Evolutionary conservation across 2,797 vertebrate genomes (phyloP).

Genomic region (Sciurus carolinensis): DNA sequence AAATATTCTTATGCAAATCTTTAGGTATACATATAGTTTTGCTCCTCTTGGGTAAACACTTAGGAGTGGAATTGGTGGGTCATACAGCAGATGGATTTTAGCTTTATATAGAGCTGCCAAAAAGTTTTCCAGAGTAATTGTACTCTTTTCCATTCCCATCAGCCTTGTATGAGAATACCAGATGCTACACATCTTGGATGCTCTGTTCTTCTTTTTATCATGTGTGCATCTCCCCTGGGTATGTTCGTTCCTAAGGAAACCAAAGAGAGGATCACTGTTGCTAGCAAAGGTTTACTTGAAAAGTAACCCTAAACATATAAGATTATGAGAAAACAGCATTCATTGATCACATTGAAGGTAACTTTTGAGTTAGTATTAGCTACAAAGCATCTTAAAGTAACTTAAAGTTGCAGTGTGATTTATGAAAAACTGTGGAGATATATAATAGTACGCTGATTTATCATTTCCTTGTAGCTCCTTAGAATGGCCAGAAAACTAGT

Average conservation of each 20-base stretch:
- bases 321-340: constrained; percentile 41
- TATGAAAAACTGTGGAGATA: not conserved
- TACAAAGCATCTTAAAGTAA: constrained; percentile 62
- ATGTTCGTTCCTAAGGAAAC: constrained; percentile 54
- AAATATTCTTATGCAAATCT: constrained; percentile 43
- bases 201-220: constrained; percentile 16
- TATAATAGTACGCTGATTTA: not conserved
- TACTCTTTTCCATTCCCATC: constrained; percentile 8
- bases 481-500: constrained; percentile 33
- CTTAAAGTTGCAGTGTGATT: constrained; percentile 25
- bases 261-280: constrained; percentile 47
- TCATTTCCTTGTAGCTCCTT: constrained; percentile 42
- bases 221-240: not conserved
- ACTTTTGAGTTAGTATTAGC: constrained; percentile 55
- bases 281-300: constrained; percentile 49
- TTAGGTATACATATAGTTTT: constrained; percentile 41
- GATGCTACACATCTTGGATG: not conserved
- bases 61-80: not conserved
- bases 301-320: constrained; percentile 39
- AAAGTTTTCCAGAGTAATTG: not conserved
- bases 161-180: not conserved
- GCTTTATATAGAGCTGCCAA: constrained; percentile 27
- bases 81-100: constrained; percentile 24
- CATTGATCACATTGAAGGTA: constrained; percentile 20
- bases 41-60: constrained; percentile 3